Evolutionary conservation across 1,140 invertebrate species (phyloP).

Genomic region (Lucilia sericata): DNA sequence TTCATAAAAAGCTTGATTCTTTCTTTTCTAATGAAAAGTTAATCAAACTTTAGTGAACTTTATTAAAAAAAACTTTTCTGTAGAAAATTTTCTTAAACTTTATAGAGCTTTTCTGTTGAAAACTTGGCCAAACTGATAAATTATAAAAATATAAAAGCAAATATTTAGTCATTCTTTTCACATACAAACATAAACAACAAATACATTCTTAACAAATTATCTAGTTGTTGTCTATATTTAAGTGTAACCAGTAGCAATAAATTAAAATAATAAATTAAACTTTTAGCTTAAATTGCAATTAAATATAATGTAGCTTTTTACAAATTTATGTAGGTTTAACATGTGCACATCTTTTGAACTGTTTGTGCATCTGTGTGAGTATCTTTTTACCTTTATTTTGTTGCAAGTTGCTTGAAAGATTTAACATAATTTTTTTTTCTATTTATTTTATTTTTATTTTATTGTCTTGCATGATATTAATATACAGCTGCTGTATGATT

Average conservation of each 20-base stretch:
- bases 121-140: too few species aligned
- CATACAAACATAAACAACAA: too few species aligned
- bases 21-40: too few species aligned
- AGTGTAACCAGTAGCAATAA: background rate
- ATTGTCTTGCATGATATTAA: slow-evolving; percentile 26
- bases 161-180: too few species aligned
- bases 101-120: too few species aligned
- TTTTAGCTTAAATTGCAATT: slow-evolving; percentile 5
- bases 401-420: background rate
- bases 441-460: background rate
- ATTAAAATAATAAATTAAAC: background rate
- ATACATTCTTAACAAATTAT: too few species aligned
- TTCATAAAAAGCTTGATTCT: too few species aligned
- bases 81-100: too few species aligned
- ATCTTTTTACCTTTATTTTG: background rate
- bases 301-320: slow-evolving; percentile 22
- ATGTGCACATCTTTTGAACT: background rate
- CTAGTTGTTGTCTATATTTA: too few species aligned
- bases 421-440: background rate
- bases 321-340: slow-evolving; percentile 33
- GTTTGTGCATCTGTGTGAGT: background rate
- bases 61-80: too few species aligned
- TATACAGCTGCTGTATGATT: background rate
- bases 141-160: too few species aligned
- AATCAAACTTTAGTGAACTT: too few species aligned